Evolutionary conservation across 2,888 invertebrate species (phyloP), one percentile per base, ranked within the genome.

Genomic region (Drosophila austrosaltans): DNA sequence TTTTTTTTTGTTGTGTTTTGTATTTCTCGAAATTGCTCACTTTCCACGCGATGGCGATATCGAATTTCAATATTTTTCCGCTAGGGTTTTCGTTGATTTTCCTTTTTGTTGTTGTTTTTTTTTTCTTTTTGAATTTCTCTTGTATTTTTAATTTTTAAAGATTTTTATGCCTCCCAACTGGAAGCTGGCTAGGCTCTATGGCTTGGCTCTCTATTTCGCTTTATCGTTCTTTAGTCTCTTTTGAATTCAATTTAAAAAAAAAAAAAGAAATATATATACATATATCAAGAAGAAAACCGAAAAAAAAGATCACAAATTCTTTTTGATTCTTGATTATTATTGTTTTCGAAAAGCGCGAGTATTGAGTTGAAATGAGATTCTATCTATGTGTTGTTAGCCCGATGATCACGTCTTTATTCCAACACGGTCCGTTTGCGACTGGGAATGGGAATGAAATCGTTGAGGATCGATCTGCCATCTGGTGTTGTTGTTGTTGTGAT

Each of bases 381-480:
- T 54, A 28, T 53, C 39, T 56, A 53, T 39, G 32, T 79, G 65
- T 36, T 72, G 65, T 36, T 72, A 76, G 73, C 75, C 79, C 81
- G 85, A 75, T 83, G 72, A 85, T 81, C 80, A 91, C 92, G 92
- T 92, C 92, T 91, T 90, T 89, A 91, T 91, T 82, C 90, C 89
- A 91, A 87, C 90, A 90, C 92, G 91, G 86, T 90, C 85, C 89
- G 90, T 87, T 90, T 90, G 86, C 86, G 89, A 92, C 92, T 92
- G 92, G 84, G 82, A 89, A 88, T 78, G 71, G 69, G 63, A 87
- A 68, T 73, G 72, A 75, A 75, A 89, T 66, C 75, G 75, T 69
- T 80, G 85, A 89, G 81, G 89, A 83, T 88, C 77, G 80, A 61
- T 61, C 62, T 22, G 66, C 42, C 66, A 69, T 66, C 67, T 75